These are phyloP conservation scores for Aporrectodea caliginosa DNA, from an alignment of 1,140 invertebrate species.

Conservation along the genomic window DNA sequence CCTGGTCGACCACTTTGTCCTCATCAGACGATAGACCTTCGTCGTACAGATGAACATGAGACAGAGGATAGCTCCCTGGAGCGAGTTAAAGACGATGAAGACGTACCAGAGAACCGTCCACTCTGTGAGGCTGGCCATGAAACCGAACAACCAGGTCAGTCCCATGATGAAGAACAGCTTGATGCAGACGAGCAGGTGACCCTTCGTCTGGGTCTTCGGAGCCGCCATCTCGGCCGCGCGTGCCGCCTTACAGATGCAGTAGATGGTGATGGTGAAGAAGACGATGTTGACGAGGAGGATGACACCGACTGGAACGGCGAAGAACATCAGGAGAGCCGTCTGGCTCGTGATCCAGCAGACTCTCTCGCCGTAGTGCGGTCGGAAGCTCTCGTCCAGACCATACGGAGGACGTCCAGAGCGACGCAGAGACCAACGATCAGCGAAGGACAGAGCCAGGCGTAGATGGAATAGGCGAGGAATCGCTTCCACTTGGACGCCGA, in stretches of 20 bases:
- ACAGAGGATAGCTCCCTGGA: constrained; percentile 40
- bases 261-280: constrained; percentile 44
- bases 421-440: constrained; percentile 55
- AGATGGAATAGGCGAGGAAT: constrained; percentile 59
- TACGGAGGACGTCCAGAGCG: constrained; percentile 54
- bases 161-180: constrained; percentile 54
- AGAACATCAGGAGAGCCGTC: constrained; percentile 42
- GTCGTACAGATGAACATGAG: constrained; percentile 18
- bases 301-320: constrained; percentile 46
- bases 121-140: constrained; percentile 38
- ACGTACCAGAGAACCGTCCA: constrained; percentile 36
- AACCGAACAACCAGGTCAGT: constrained; percentile 49
- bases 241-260: constrained; percentile 55
- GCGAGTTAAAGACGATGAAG: constrained; percentile 40
- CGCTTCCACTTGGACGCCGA: constrained; percentile 34
- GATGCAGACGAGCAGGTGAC: constrained; percentile 57
- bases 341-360: constrained; percentile 55
- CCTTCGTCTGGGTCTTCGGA: constrained; percentile 25
- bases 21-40: not conserved
- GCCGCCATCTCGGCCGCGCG: constrained; percentile 21
- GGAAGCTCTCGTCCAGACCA: not conserved
- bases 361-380: constrained; percentile 40
- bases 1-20: not conserved
- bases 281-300: constrained; percentile 44
- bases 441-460: constrained; percentile 58